Evolutionary conservation across 2,113 vertebrate species (phyloP).

Genomic region (Atherinomorus stipes): DNA sequence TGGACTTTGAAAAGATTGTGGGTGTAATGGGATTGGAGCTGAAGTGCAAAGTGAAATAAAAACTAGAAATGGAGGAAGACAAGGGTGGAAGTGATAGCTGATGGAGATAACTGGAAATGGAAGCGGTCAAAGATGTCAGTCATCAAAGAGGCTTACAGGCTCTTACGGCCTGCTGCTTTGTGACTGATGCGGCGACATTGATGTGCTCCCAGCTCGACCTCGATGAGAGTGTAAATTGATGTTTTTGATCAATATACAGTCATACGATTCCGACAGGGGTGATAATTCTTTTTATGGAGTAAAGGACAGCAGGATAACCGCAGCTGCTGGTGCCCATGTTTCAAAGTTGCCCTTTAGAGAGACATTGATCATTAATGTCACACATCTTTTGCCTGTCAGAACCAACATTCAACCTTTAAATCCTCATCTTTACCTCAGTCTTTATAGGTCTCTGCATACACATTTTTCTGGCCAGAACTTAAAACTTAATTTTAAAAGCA

Average conservation of each 20-base stretch:
- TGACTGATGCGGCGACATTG: not conserved
- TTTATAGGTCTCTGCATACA: not conserved
- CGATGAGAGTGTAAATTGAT: not conserved
- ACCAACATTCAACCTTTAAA: slow-evolving; percentile 3
- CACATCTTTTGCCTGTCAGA: not conserved
- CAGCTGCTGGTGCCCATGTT: slow-evolving; percentile 17
- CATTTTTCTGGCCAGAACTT: slow-evolving; percentile 1
- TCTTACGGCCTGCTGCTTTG: not conserved
- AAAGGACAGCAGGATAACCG: slow-evolving; percentile 6
- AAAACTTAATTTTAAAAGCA: not conserved
- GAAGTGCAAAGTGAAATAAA: slow-evolving; percentile 7
- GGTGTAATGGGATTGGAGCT: slow-evolving; percentile 44
- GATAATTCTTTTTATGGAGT: slow-evolving; percentile 15
- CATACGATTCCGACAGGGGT: not conserved
- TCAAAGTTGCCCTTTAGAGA: slow-evolving; percentile 22
- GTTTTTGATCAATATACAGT: not conserved
- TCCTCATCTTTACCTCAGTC: slow-evolving; percentile 22
- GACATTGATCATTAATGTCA: slow-evolving; percentile 28
- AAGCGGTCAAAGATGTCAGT: not conserved
- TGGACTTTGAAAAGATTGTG: slow-evolving; percentile 36
- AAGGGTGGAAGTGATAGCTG: not conserved
- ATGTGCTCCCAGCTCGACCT: slow-evolving; percentile 4
- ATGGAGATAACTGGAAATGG: not conserved
- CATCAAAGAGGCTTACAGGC: not conserved
- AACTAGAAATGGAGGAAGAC: not conserved